Conservation (phyloP, 1,140 invertebrate genomes). For the Zaprionus ghesquierei region DNA sequence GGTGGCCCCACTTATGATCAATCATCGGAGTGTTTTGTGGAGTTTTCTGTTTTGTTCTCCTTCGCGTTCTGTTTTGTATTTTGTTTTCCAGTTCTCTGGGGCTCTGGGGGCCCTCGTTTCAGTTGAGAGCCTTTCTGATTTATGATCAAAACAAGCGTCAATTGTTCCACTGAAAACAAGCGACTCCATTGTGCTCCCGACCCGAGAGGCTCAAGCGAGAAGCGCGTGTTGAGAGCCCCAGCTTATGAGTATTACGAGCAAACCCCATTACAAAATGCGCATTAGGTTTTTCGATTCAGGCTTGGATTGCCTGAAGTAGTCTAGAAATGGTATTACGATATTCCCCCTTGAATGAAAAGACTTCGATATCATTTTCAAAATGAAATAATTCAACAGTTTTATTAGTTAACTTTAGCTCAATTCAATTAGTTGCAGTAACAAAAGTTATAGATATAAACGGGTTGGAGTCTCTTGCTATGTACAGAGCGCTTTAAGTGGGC, state of each 20-base stretch:
- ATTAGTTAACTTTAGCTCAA: slow-evolving; percentile 46
- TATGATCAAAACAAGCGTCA: slow-evolving; percentile 62
- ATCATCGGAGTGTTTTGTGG: background rate
- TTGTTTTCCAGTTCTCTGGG: slow-evolving; percentile 16
- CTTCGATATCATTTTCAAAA: slow-evolving; percentile 31
- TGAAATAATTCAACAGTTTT: slow-evolving; percentile 56
- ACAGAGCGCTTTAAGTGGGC: slow-evolving; percentile 38
- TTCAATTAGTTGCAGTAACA: slow-evolving; percentile 48
- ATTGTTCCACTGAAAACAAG: slow-evolving; percentile 52
- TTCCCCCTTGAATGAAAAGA: too few relatives aligned
- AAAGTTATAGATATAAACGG: slow-evolving; percentile 42
- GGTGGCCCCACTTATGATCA: background rate
- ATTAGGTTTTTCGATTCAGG: slow-evolving; percentile 12
- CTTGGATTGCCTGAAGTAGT: background rate
- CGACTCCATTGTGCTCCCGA: slow-evolving; percentile 47
- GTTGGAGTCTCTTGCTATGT: slow-evolving; percentile 10
- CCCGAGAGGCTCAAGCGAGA: background rate
- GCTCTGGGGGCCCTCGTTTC: slow-evolving; percentile 61
- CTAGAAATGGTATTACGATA: background rate
- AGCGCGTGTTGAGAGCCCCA: background rate
- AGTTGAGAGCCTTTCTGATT: slow-evolving; percentile 68
- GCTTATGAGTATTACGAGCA: slow-evolving; percentile 23
- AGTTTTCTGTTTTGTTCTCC: slow-evolving; percentile 2
- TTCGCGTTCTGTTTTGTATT: slow-evolving; percentile 9
- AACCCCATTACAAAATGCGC: slow-evolving; percentile 53